These are phyloP conservation scores for Lepidotrigona ventralis DNA, from an alignment of 1,140 invertebrate genomes.

Conservation along the genomic window DNA sequence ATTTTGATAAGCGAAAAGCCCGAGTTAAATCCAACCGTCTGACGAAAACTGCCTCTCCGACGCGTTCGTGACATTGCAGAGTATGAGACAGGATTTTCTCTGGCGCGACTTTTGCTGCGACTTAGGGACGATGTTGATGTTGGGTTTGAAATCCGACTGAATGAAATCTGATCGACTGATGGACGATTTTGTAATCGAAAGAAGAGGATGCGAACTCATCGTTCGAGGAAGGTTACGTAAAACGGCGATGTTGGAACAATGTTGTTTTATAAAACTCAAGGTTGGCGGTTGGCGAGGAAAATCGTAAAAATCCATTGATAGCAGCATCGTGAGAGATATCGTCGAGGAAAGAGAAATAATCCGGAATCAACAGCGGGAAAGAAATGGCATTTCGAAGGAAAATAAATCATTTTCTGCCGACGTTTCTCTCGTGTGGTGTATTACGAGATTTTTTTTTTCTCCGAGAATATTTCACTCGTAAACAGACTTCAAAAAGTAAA, in stretches of 20 bases:
- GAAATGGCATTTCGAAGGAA: not conserved
- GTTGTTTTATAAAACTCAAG: not conserved
- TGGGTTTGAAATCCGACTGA: no score
- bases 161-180: no score
- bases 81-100: no score
- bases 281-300: not conserved
- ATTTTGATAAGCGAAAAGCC: not conserved
- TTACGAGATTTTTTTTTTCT: not conserved
- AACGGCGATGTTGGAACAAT: not conserved
- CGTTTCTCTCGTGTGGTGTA: fast-evolving
- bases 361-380: no score
- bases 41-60: no score
- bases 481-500: no score
- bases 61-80: no score
- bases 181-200: no score
- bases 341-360: not conserved
- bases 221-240: not conserved
- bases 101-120: no score
- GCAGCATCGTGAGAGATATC: not conserved
- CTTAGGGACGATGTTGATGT: no score
- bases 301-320: not conserved
- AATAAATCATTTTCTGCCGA: not conserved
- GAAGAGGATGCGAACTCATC: not conserved
- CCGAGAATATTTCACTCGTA: not conserved
- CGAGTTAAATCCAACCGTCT: no score